Conservation (phyloP, 2,113 vertebrate genomes). For the western clawed frog (Xenopus tropicalis) region DNA sequence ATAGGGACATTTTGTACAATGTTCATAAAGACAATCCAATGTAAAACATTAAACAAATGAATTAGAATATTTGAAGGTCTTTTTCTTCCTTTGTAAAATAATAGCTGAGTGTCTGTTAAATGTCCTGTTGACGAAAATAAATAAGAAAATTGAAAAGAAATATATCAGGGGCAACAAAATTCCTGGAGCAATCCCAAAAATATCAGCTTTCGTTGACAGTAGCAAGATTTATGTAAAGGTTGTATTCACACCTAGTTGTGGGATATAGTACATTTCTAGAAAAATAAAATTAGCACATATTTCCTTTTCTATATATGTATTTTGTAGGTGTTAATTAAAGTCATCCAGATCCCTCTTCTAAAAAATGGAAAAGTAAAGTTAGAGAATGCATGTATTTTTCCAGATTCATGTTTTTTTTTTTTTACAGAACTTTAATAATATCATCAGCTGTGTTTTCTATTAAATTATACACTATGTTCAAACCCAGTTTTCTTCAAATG, state of each 20-base stretch:
- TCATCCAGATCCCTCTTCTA: not conserved
- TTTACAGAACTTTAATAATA: too few relatives aligned
- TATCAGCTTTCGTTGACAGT: constrained; percentile 13
- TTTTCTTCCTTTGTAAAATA: constrained; percentile 36
- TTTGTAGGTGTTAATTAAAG: not conserved
- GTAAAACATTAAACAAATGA: constrained; percentile 38
- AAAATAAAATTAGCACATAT: not conserved
- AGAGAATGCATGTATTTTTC: too few relatives aligned
- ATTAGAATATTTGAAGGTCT: constrained; percentile 13
- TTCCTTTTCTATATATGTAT: not conserved
- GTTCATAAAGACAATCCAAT: constrained; percentile 4
- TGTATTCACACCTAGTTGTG: not conserved
- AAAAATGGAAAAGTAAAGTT: too few relatives aligned
- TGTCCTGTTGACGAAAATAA: constrained; percentile 6
- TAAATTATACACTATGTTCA: too few relatives aligned
- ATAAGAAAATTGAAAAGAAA: constrained; percentile 9
- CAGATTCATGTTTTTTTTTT: too few relatives aligned
- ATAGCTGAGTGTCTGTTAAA: constrained; percentile 21
- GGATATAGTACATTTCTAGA: not conserved
- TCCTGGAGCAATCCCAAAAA: constrained; percentile 24
- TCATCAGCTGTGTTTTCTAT: too few relatives aligned
- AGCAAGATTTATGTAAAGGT: constrained; percentile 5
- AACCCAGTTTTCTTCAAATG: too few relatives aligned
- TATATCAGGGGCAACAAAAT: constrained; percentile 13
- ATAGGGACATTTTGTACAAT: constrained; percentile 21